Evolutionary conservation across 2,888 invertebrate species (phyloP).

Genomic region (Polydesmus complanatus): DNA sequence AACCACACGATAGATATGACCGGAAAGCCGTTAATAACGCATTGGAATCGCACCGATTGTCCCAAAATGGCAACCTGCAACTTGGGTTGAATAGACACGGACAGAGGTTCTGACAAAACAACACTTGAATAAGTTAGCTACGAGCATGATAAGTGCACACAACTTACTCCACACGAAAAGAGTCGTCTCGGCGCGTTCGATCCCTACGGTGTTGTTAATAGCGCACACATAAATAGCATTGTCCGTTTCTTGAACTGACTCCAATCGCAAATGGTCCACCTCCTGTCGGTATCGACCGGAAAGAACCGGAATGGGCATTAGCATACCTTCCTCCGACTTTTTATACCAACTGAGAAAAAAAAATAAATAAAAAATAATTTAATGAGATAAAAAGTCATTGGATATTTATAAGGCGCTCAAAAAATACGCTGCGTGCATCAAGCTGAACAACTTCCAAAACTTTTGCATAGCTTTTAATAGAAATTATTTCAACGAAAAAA

Average conservation of each 20-base stretch:
- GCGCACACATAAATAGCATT: slow-evolving; percentile 49
- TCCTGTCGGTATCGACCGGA: slow-evolving; percentile 49
- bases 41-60: slow-evolving; percentile 29
- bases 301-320: slow-evolving; percentile 31
- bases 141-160: not conserved
- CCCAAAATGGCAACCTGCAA: slow-evolving; percentile 30
- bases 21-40: slow-evolving; percentile 23
- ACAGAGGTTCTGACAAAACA: slow-evolving; percentile 26
- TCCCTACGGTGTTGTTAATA: slow-evolving; percentile 31
- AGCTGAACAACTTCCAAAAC: too few relatives aligned
- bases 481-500: too few relatives aligned
- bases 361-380: not conserved
- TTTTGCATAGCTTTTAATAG: too few relatives aligned
- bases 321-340: slow-evolving; percentile 14
- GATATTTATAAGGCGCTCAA: too few relatives aligned
- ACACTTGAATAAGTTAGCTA: not conserved
- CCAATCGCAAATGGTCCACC: slow-evolving; percentile 60
- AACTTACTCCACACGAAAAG: slow-evolving; percentile 25
- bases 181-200: slow-evolving; percentile 25
- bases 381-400: not conserved
- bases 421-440: too few relatives aligned
- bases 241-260: slow-evolving; percentile 60
- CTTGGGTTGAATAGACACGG: slow-evolving; percentile 28
- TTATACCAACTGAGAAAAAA: slow-evolving; percentile 15
- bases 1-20: slow-evolving; percentile 27